Base-by-base conservation (phyloP, 2,113 vertebrate genomes). In the Bathybates hornii region DNA sequence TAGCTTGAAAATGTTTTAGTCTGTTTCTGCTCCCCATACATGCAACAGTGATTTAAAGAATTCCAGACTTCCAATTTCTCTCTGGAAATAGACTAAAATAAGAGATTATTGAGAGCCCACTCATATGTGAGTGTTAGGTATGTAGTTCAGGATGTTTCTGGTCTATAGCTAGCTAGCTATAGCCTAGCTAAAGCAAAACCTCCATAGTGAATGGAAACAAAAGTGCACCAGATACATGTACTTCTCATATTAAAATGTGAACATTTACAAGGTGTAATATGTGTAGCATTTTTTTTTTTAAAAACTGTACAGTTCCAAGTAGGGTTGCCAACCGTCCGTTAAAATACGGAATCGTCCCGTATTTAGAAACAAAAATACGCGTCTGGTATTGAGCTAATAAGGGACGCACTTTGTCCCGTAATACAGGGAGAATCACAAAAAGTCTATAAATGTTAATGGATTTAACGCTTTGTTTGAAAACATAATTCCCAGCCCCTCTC, bases 241-340 rank as follows among this genome's bases (percentile, higher is more conserved):
- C 36, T 9, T 24, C n/a, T 43, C 36, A 24, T 24, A 14, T 21
- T 71, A 24, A 24, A 68, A 43, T 71, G n/a, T 43, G 36, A 71
- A 71, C 2, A 21, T 41, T 41, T 68, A 21, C 19, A 68, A 41
- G 12, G 12, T 71, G 36, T 71, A 71, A 24, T 43, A 71, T 43
- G n/a, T 71, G 36, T 24, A 71, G n/a, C 36, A 9, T 7, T 2
- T 19, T 2, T 0, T 5, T 7, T 2, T 19, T 2, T 0, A 8
- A 24, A n/a, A 24, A 16, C n/a, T 71, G 36, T 41, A 71, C 36
- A 71, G 2, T 71, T 43, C 36, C 36, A 2, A 43, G 66, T 24
- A 24, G 24, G 24, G 24, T 24, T 24, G 24, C 24, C 24, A 24
- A 24, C 24, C 24, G 24, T 24, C 24, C 3, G 24, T 24, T 24